Evolutionary conservation across 2,113 vertebrate genomes (phyloP), one percentile per base, ranked within the genome.

Genomic region (Python bivittatus): DNA sequence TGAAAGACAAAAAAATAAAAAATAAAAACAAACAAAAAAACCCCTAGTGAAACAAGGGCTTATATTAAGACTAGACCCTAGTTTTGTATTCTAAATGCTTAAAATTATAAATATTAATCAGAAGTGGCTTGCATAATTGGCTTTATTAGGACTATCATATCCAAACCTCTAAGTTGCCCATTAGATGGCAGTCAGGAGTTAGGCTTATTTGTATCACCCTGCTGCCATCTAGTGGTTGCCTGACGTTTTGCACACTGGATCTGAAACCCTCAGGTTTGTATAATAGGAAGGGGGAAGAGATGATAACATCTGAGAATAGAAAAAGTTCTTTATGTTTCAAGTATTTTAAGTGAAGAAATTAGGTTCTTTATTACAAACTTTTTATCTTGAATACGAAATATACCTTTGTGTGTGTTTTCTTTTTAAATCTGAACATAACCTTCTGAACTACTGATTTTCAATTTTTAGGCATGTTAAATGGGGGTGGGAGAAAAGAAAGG

Each of bases 11-110:
- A 58, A 92, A n/a, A n/a, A n/a, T n/a, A n/a, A n/a, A n/a, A n/a
- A n/a, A n/a, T n/a, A n/a, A n/a, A n/a, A 48, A 48, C 5, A 48
- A 48, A 48, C 5, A 48, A 4, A 48, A 48, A 89, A 90, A 91
- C 38, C 17, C 94, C 89, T 94, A 29, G 17, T 57, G 96, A 92
- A 94, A 52, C 90, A 89, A 92, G 93, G 90, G 61, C 61, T 91
- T 92, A 89, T 92, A 44, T 89, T 95, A 60, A 6, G 13, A 93
- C 25, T 53, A 92, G 44, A 96, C 92, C 84, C 90, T 0, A 9
- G 27, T 94, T 94, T 91, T 91, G 95, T 94, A 56, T 94, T 88
- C 1, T 3, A 56, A 88, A 88, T 92, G 52, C 27, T 95, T 95
- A 90, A 94, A 93, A 91, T 0, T 61, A 95, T 95, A 83, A 95